Base-by-base conservation (phyloP, 2,888 invertebrate species). In the Malacosoma neustria region DNA sequence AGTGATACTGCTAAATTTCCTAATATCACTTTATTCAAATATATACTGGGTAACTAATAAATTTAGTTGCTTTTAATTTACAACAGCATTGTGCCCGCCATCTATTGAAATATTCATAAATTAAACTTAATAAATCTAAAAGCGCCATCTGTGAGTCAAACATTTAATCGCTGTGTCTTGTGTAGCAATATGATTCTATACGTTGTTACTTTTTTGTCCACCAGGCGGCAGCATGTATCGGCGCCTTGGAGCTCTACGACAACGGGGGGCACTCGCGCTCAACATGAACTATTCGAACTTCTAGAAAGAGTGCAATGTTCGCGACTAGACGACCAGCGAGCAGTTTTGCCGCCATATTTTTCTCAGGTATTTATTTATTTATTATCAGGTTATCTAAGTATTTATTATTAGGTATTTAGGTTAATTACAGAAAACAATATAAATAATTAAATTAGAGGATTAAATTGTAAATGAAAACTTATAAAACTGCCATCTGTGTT, bases 271-370 rank as follows among this genome's bases (percentile, higher is more conserved):
- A 61, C 88, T 77, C 80, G 87, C 45, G 85, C 87, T 38, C 87
- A 87, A 51, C 89, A 91, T 72, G 97, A 97, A 81, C 89, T 98
- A 56, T 97, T 98, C 79, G 97, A 97, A 76, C 87, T 98, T 60
- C 88, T 99, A 68, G 97, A 98, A 80, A 91, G 95, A 67, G 94
- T 97, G 54, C 98, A 98, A 82, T 94, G 96, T 87, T 95, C 95
- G 56, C 91, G 98, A 45, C 87, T 98, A 67, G 97, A 99, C 74
- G 98, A 98, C 88, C 98, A 99, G 88, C 91, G 98, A 85, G 98
- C 98, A 79, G 96, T 95, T 58, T 88, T 98, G 67, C 97, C 98
- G 50, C 91, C 95, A 36, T 95, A 94, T 85, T 95, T 95, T 84
- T 92, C 92, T 73, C 95, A 95, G 93, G 95, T 95, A 77, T 79